Conservation (phyloP, 2,113 vertebrate species). For the Dissostichus mawsoni region DNA sequence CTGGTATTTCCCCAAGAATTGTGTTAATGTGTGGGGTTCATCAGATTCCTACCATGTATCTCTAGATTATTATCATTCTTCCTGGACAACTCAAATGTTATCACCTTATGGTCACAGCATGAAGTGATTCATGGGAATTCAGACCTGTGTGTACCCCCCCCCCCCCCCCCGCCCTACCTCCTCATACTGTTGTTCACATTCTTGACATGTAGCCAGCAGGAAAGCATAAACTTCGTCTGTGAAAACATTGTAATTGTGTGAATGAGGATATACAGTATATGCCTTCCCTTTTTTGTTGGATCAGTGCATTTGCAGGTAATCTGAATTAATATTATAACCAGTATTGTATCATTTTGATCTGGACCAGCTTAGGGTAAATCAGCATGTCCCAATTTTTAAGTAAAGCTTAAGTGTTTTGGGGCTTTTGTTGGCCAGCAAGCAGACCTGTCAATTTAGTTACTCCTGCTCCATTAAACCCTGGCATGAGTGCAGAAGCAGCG, state of each 20-base stretch:
- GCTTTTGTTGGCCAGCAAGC: slow-evolving; percentile 65
- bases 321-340: slow-evolving; percentile 63
- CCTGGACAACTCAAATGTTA: slow-evolving; percentile 48
- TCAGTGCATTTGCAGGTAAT: slow-evolving; percentile 63
- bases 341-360: slow-evolving; percentile 53
- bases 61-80: slow-evolving; percentile 18
- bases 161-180: background rate
- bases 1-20: background rate
- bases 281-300: slow-evolving; percentile 31
- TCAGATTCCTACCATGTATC: background rate
- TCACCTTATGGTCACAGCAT: slow-evolving; percentile 47
- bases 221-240: slow-evolving; percentile 50
- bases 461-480: slow-evolving; percentile 78
- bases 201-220: slow-evolving; percentile 58
- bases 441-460: slow-evolving; percentile 71
- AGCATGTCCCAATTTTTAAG: slow-evolving; percentile 74
- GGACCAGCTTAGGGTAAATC: slow-evolving; percentile 69
- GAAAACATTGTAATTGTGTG: slow-evolving; percentile 29
- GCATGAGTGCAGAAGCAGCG: slow-evolving; percentile 60
- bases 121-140: slow-evolving; percentile 61
- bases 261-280: slow-evolving; percentile 25
- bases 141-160: slow-evolving; percentile 13
- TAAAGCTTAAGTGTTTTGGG: slow-evolving; percentile 63
- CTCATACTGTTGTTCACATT: slow-evolving; percentile 54
- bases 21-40: background rate